phyloP scores from a whole-genome alignment of 2,888 invertebrate species.

The Monopis laevigella region DNA sequence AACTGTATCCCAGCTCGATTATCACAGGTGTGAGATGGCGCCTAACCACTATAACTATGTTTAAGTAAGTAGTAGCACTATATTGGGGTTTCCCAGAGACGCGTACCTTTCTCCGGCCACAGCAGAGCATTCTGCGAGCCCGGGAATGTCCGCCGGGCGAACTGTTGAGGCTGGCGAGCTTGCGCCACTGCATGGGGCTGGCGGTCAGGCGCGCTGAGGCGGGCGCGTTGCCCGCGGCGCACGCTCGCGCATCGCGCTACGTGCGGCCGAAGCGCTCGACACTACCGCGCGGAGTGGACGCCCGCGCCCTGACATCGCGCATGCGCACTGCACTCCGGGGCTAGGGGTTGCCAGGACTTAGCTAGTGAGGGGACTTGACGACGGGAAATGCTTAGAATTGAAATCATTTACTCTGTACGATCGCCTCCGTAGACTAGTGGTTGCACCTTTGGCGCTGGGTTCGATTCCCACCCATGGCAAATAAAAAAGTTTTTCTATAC shows the following conservation, averaged over 20 bases:
- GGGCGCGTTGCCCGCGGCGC: conserved; percentile 47
- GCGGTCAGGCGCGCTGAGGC: conserved; percentile 14
- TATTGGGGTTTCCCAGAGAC: no score
- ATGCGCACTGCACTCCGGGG: conserved; percentile 35
- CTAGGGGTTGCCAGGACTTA: no score
- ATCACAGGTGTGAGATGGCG: no score
- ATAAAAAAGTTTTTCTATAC: no score
- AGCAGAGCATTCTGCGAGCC: conserved; percentile 93
- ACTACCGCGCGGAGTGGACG: conserved; percentile 60
- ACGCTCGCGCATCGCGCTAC: conserved; percentile 33
- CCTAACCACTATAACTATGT: no score
- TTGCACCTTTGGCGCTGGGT: no score
- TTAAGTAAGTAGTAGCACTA: no score
- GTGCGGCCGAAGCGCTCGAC: conserved; percentile 61
- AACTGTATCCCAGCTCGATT: no score
- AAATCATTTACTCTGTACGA: no score
- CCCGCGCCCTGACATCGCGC: conserved; percentile 22
- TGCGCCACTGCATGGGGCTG: conserved; percentile 84
- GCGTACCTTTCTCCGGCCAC: conserved; percentile 93
- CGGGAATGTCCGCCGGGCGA: conserved; percentile 72
- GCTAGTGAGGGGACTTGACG: no score
- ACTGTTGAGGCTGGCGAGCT: conserved; percentile 82
- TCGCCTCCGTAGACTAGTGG: conserved; percentile 47
- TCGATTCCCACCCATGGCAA: no score
- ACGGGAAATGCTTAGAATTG: no score